Evolutionary conservation across 2,797 vertebrate species (phyloP).

Genomic region (Neostethus bicornis): DNA sequence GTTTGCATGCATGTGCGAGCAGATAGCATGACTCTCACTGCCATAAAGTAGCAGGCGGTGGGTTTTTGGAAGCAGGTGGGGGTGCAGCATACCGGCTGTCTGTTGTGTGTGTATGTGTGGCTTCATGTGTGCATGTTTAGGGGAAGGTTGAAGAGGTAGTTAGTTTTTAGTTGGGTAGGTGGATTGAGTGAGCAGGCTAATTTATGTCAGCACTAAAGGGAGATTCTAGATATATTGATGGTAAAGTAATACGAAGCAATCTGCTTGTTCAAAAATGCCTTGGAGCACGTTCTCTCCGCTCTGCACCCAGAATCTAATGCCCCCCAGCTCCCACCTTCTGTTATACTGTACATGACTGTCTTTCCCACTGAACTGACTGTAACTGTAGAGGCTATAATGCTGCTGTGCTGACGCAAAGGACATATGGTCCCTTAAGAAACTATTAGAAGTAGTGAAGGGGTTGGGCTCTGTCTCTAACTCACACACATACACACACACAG

Average conservation of each 20-base stretch:
- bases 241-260: slow-evolving; percentile 78
- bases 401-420: slow-evolving; percentile 74
- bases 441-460: slow-evolving; percentile 59
- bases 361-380: slow-evolving; percentile 77
- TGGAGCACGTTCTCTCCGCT: slow-evolving; percentile 32
- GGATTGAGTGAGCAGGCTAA: slow-evolving; percentile 61
- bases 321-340: slow-evolving; percentile 57
- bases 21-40: slow-evolving; percentile 53
- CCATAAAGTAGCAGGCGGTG: slow-evolving; percentile 40
- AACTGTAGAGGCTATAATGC: slow-evolving; percentile 73
- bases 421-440: slow-evolving; percentile 78
- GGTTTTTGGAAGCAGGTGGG: not conserved
- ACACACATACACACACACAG: slow-evolving; percentile 23
- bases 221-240: slow-evolving; percentile 78
- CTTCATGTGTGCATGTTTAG: slow-evolving; percentile 21
- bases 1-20: slow-evolving; percentile 8
- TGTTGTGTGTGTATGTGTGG: too few relatives aligned
- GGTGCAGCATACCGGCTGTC: slow-evolving; percentile 7
- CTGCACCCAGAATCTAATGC: slow-evolving; percentile 32
- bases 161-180: slow-evolving; percentile 21
- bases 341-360: slow-evolving; percentile 79
- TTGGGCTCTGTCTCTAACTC: slow-evolving; percentile 22
- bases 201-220: slow-evolving; percentile 80
- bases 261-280: slow-evolving; percentile 71
- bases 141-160: slow-evolving; percentile 27